Conservation (phyloP, 2,888 invertebrate genomes). For the Andrena chrysosceles region DNA sequence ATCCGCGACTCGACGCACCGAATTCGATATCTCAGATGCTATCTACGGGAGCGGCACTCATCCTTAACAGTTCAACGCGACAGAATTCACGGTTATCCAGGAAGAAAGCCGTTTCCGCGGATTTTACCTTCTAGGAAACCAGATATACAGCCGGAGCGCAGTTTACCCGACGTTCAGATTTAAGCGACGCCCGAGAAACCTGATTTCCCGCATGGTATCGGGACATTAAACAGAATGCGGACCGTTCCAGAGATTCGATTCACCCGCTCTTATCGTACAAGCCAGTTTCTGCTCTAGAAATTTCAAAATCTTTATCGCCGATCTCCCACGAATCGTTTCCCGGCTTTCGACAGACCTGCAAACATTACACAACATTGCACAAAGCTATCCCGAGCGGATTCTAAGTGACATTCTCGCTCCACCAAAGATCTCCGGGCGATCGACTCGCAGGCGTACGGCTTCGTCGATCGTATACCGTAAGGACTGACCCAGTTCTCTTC, state of each 20-base stretch:
- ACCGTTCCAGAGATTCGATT: neutral
- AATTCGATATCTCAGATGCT: neutral
- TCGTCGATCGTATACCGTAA: neutral
- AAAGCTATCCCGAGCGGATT: neutral
- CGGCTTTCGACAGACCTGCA: neutral
- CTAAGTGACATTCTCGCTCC: no score
- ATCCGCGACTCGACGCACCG: no score
- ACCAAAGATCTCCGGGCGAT: no score
- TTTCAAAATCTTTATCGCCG: neutral
- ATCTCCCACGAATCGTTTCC: neutral
- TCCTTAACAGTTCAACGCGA: neutral
- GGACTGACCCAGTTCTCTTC: neutral
- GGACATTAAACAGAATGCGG: neutral
- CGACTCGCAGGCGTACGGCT: neutral
- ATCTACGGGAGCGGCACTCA: neutral
- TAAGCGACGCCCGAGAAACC: neutral
- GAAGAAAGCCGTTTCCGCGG: neutral
- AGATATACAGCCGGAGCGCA: neutral
- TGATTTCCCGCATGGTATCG: neutral
- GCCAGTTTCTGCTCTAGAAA: neutral
- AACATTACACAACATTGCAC: neutral
- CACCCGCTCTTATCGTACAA: neutral
- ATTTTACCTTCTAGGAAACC: neutral
- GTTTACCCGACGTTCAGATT: neutral
- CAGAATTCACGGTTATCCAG: conserved; percentile 5